These are phyloP conservation scores for Hesperophylax magnus DNA, from an alignment of 1,140 invertebrate species.

Conservation along the genomic window DNA sequence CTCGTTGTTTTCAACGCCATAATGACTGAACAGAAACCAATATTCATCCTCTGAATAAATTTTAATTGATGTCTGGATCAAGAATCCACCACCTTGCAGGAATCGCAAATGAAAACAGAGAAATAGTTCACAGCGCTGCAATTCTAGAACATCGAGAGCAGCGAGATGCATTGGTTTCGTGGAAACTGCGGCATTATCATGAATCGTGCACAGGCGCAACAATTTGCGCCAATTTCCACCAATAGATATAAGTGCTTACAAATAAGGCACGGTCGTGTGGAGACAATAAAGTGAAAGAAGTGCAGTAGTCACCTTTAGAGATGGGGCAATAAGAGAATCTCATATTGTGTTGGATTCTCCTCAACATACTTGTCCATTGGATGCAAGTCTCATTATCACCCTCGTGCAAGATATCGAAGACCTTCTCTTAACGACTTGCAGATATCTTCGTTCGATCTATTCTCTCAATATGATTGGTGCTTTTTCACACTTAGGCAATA, in stretches of 20 bases:
- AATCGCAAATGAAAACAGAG: slow-evolving; percentile 25
- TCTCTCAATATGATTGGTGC: no score
- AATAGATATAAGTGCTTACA: slow-evolving; percentile 25
- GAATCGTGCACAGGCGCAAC: slow-evolving; percentile 36
- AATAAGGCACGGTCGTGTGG: slow-evolving; percentile 25
- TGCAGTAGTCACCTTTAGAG: slow-evolving; percentile 4
- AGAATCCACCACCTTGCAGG: background rate
- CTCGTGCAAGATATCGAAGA: no score
- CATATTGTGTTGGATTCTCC: no score
- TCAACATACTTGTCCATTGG: no score
- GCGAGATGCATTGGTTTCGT: slow-evolving; percentile 19
- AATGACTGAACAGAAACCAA: no score
- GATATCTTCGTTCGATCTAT: no score
- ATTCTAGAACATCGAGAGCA: slow-evolving; percentile 6
- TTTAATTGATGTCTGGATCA: background rate
- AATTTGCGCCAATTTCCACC: slow-evolving; percentile 38
- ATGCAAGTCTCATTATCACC: no score
- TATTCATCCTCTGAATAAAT: no score
- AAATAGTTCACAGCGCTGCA: background rate
- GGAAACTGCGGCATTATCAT: slow-evolving; percentile 36
- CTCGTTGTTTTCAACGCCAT: no score
- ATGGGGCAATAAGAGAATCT: no score
- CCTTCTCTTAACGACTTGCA: no score
- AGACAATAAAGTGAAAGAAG: slow-evolving; percentile 16
- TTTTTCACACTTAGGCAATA: no score